Evolutionary conservation across 1,140 invertebrate genomes (phyloP), one percentile per base, ranked within the genome.

Genomic region (Diachasma alloeum): DNA sequence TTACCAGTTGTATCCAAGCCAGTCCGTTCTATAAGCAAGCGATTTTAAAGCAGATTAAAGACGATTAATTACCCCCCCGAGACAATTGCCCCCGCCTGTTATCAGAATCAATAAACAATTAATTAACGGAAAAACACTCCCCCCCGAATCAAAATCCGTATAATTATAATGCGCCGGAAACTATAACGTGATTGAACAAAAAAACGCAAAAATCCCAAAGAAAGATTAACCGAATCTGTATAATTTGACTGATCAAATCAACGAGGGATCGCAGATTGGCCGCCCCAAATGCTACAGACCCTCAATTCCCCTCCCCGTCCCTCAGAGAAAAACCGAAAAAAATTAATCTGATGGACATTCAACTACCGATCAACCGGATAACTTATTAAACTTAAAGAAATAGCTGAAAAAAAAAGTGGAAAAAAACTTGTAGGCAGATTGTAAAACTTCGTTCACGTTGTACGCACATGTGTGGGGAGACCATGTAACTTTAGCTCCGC

Each of bases 401-500:
- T 67, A 67, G 48, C 71, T 46, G 70, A 74, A 71, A 71, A 53
- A 70, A 67, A 74, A 31, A 31, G 31, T 31, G 68, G 36, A 69
- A 73, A 77, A 72, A 31, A 85, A 84, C 84, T 83, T 82, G 86
- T 90, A 90, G 87, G 85, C 87, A 88, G 85, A 87, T 86, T 84
- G 86, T 87, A 85, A 87, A 86, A 88, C 86, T 90, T 88, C 82
- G 83, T 90, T 89, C 86, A 88, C 87, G 85, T 89, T 88, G 86
- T 88, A 90, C 85, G 88, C 87, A 89, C 87, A 88, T 87, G 87
- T 90, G 88, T 89, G 88, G 88, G 88, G 88, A 90, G 88, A 90
- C 88, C 88, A 90, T 90, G 88, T 90, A 89, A 84, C 83, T 85
- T 86, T 86, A 90, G 86, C 88, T 90, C 87, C 86, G 83, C 86